Conservation (phyloP, 2,888 invertebrate species). For the Sesia apiformis region DNA sequence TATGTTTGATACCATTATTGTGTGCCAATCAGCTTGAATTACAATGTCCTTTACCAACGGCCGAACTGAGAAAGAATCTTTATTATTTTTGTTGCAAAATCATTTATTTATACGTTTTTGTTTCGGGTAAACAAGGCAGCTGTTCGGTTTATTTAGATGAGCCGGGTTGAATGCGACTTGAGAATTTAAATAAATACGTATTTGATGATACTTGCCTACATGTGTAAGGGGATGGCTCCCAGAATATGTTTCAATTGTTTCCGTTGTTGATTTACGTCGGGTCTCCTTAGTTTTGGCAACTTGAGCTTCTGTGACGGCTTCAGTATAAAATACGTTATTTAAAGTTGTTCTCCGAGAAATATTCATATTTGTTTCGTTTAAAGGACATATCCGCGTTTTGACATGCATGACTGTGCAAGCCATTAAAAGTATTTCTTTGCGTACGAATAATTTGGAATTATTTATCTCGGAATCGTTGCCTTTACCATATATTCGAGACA, state of each 20-base stretch:
- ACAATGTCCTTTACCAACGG: constrained; percentile 68
- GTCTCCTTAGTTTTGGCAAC: not conserved
- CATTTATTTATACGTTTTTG: constrained; percentile 57
- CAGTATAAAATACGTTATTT: not conserved
- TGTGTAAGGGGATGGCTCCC: not conserved
- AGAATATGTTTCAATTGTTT: constrained; percentile 1
- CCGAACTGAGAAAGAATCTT: constrained; percentile 62
- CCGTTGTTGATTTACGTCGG: not conserved
- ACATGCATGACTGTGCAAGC: not conserved
- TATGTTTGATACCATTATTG: constrained; percentile 74
- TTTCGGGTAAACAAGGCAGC: constrained; percentile 57
- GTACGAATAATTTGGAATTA: not conserved
- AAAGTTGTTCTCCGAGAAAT: not conserved
- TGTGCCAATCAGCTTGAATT: constrained; percentile 74
- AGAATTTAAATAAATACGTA: constrained; percentile 51
- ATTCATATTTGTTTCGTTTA: not conserved
- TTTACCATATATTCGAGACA: not conserved
- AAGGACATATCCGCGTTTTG: not conserved
- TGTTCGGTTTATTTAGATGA: constrained; percentile 64
- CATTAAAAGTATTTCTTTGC: not conserved
- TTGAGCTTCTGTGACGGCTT: not conserved
- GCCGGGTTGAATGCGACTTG: constrained; percentile 31
- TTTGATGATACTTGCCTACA: constrained; percentile 26
- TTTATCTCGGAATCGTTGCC: not conserved
- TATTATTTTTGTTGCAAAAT: constrained; percentile 61